These are phyloP conservation scores for Ligdia adustata DNA, from an alignment of 2,888 invertebrate genomes.

Conservation along the genomic window DNA sequence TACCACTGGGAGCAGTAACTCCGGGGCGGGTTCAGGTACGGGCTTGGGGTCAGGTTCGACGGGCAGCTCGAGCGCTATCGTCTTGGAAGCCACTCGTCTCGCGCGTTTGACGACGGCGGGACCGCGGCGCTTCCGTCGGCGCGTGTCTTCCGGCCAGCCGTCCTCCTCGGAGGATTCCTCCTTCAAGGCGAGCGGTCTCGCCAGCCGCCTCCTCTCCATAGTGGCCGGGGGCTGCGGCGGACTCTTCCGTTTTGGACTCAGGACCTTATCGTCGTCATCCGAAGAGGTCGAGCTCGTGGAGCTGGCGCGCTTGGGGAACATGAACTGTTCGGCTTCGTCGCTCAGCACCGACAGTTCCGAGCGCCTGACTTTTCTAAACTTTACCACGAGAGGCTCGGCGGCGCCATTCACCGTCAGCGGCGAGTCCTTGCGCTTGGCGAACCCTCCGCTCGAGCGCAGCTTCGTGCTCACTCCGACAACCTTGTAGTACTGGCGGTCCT, in stretches of 20 bases:
- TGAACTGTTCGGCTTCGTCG: constrained; percentile 94
- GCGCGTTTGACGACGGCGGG: constrained; percentile 50
- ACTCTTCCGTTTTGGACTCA: constrained; percentile 70
- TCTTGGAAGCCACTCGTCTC: constrained; percentile 31
- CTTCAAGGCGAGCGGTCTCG: constrained; percentile 70
- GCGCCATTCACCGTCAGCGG: constrained; percentile 81
- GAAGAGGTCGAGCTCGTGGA: constrained; percentile 80
- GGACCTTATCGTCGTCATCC: constrained; percentile 76
- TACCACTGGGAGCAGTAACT: constrained; percentile 42
- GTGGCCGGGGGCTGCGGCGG: constrained; percentile 63
- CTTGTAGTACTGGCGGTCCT: constrained; percentile 86
- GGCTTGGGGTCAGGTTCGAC: constrained; percentile 40
- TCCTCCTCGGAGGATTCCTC: constrained; percentile 79
- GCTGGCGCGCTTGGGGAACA: constrained; percentile 90
- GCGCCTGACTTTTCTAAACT: constrained; percentile 89
- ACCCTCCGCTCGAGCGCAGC: constrained; percentile 84
- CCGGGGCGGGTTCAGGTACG: constrained; percentile 55
- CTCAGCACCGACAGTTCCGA: constrained; percentile 90
- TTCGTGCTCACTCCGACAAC: constrained; percentile 89
- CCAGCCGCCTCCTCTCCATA: constrained; percentile 63
- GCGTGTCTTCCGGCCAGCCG: constrained; percentile 66
- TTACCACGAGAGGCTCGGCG: constrained; percentile 86
- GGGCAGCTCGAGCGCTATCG: constrained; percentile 32
- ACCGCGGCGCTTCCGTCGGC: constrained; percentile 56
- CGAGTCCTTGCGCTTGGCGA: constrained; percentile 61